phyloP scores from a whole-genome alignment of 92 coral and sea anemone species.

The Montipora capitata region DNA sequence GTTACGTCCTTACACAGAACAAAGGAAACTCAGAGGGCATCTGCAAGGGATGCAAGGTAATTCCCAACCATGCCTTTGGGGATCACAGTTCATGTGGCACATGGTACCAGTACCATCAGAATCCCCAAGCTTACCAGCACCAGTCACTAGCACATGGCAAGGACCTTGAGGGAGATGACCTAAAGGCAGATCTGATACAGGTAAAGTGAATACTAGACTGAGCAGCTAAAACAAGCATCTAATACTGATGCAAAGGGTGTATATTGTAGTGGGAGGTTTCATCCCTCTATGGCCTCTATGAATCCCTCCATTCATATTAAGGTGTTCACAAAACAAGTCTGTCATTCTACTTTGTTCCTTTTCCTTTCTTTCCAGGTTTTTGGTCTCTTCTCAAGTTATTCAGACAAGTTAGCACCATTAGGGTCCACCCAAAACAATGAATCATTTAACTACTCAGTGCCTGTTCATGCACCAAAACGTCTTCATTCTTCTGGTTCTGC shows the following conservation, averaged over 20 bases:
- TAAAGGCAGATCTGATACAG: conserved; percentile 52
- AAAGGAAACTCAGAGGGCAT: conserved; percentile 44
- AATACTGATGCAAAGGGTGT: background rate
- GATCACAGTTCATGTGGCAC: conserved; percentile 58
- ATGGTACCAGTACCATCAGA: conserved; percentile 30
- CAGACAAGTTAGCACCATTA: conserved; percentile 59
- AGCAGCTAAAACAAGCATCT: background rate
- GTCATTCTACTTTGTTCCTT: background rate
- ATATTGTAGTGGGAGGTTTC: background rate
- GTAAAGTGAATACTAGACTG: conserved; percentile 2
- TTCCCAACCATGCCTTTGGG: conserved; percentile 59
- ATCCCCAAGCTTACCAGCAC: conserved; percentile 28
- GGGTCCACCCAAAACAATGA: conserved; percentile 68
- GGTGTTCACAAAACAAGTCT: background rate
- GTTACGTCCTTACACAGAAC: conserved; percentile 29
- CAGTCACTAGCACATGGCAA: conserved; percentile 55
- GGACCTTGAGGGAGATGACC: conserved; percentile 57
- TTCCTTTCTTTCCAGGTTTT: conserved; percentile 36
- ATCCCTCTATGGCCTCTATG: background rate
- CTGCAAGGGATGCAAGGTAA: conserved; percentile 36
- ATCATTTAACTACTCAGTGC: conserved; percentile 34
- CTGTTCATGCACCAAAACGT: conserved; percentile 56
- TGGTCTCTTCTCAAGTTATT: conserved; percentile 44
- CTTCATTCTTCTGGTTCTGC: conserved; percentile 51
- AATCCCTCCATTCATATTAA: too few relatives aligned